A percentile compares a stretch with the other conserved stretches of the same genome.
Conservation (phyloP, 2,888 invertebrate species). For the Abscondita cerata region DNA sequence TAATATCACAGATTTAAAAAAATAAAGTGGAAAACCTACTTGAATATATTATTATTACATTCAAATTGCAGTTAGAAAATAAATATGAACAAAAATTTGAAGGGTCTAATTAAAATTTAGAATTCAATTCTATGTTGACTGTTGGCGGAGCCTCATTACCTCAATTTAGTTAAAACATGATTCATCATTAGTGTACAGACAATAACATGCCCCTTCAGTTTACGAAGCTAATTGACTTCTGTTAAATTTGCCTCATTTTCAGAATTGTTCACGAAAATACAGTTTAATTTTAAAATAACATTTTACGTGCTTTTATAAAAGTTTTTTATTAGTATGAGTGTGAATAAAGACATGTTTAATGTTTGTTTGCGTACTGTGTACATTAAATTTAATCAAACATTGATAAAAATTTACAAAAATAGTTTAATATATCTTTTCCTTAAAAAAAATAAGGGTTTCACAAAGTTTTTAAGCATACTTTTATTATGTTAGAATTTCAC, state of each 20-base stretch:
- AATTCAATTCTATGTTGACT: constrained; percentile 43
- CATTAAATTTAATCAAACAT: too few species aligned
- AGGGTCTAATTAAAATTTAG: constrained; percentile 36
- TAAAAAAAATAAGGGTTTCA: too few species aligned
- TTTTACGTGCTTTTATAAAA: constrained; percentile 2
- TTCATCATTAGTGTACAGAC: constrained; percentile 55
- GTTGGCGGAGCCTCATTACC: constrained; percentile 54
- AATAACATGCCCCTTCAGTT: constrained; percentile 50
- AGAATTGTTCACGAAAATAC: constrained; percentile 27
- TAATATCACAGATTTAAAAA: too few species aligned
- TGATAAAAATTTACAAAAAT: too few species aligned
- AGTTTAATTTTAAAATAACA: constrained; percentile 21
- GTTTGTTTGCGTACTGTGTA: too few species aligned
- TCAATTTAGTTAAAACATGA: constrained; percentile 58
- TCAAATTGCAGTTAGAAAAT: constrained; percentile 1
- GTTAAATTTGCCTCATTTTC: constrained; percentile 43
- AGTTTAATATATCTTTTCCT: too few species aligned
- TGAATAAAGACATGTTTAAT: too few species aligned
- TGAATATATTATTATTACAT: constrained; percentile 10
- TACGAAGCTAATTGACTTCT: constrained; percentile 57
- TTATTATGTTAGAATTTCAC: too few species aligned
- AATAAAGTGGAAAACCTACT: constrained; percentile 8
- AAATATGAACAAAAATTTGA: constrained; percentile 15
- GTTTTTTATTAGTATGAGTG: too few species aligned
- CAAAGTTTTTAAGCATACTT: too few species aligned